Evolutionary conservation across 1,140 invertebrate genomes (phyloP).

Genomic region (Apolygus lucorum): DNA sequence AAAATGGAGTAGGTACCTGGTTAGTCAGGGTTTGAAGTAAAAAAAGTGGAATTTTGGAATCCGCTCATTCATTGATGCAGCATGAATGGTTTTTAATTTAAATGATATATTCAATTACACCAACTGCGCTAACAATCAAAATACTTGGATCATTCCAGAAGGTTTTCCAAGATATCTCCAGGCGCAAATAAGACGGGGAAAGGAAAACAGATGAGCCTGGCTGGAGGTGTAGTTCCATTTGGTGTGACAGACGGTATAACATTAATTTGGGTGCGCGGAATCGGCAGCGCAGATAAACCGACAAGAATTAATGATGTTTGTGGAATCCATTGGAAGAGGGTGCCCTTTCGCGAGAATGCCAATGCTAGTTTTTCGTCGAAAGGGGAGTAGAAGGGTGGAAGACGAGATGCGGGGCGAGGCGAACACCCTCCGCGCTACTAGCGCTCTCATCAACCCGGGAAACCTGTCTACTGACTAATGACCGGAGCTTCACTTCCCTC

Average conservation of each 20-base stretch:
- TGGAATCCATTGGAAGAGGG: not conserved
- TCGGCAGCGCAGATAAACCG: not conserved
- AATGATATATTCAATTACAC: too few species aligned
- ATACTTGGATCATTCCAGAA: too few species aligned
- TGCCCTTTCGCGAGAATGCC: not conserved
- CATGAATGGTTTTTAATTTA: too few species aligned
- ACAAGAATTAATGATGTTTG: conserved; percentile 1
- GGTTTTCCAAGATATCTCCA: not conserved
- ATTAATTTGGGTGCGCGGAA: not conserved
- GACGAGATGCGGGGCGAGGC: not conserved
- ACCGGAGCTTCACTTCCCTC: not conserved
- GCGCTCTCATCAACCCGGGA: not conserved
- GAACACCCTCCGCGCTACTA: too few species aligned
- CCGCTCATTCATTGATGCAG: too few species aligned
- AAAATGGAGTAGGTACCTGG: too few species aligned
- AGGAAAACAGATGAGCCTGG: not conserved
- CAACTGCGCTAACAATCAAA: too few species aligned
- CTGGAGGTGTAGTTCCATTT: not conserved
- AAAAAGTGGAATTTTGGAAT: too few species aligned
- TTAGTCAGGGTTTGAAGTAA: too few species aligned
- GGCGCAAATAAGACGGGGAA: not conserved
- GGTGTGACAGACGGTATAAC: not conserved
- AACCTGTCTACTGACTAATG: conserved; percentile 1
- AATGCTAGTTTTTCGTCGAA: not conserved
- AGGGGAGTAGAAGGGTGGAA: not conserved